Evolutionary conservation across 2,797 vertebrate genomes (phyloP).

Genomic region (Crypturellus tataupa): DNA sequence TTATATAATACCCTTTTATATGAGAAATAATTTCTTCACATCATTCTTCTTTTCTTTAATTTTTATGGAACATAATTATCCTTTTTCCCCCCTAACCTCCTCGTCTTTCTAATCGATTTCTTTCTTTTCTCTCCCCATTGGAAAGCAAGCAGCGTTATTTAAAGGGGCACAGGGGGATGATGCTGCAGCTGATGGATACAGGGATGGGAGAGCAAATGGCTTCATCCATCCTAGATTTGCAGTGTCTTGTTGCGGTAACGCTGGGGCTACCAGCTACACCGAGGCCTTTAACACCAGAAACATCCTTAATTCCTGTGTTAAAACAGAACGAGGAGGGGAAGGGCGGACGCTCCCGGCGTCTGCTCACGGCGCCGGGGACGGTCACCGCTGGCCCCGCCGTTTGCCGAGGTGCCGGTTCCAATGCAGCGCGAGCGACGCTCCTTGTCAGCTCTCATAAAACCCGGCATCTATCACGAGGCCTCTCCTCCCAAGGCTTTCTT

Average conservation of each 20-base stretch:
- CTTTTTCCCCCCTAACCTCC: background rate
- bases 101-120: background rate
- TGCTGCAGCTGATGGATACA: background rate
- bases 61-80: conserved; percentile 60
- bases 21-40: conserved; percentile 46
- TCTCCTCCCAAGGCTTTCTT: conserved; percentile 64
- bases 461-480: conserved; percentile 67
- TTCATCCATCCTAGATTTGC: background rate
- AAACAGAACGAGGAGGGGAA: background rate
- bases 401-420: conserved; percentile 55
- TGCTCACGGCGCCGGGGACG: background rate
- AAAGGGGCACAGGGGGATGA: background rate
- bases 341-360: background rate
- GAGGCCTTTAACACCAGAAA: background rate
- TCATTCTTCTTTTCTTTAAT: conserved; percentile 70
- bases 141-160: background rate
- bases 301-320: background rate
- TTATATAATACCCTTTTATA: conserved; percentile 49
- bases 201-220: background rate
- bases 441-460: conserved; percentile 75
- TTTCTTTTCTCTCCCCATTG: background rate
- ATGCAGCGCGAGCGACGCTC: conserved; percentile 65
- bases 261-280: no score
- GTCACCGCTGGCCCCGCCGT: background rate
- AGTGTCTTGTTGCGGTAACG: background rate